These are phyloP conservation scores for Keiferia lycopersicella DNA, from an alignment of 2,888 invertebrate species.

Conservation along the genomic window DNA sequence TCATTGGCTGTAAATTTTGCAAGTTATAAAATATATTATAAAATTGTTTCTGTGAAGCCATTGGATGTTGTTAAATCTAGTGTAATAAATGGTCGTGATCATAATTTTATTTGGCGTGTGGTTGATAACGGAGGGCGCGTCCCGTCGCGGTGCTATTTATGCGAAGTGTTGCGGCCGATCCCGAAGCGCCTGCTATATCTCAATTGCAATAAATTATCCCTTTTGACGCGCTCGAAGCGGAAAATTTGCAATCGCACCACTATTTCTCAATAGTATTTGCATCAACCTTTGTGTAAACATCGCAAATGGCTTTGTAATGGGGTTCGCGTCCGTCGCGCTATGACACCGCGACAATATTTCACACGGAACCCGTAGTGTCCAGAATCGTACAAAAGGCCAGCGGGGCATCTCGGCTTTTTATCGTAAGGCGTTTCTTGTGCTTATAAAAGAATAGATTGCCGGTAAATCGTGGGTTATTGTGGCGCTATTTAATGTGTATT, in stretches of 20 bases:
- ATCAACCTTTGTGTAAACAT: slow-evolving; percentile 71
- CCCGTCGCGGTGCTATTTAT: slow-evolving; percentile 64
- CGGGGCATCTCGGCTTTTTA: slow-evolving; percentile 78
- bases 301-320: slow-evolving; percentile 75
- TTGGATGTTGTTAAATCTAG: slow-evolving; percentile 50
- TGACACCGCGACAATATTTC: slow-evolving; percentile 71
- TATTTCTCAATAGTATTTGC: slow-evolving; percentile 40
- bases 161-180: slow-evolving; percentile 62
- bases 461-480: slow-evolving; percentile 78
- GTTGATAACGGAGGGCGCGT: slow-evolving; percentile 56
- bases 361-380: slow-evolving; percentile 64
- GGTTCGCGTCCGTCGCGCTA: slow-evolving; percentile 64
- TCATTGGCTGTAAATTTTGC: slow-evolving; percentile 15
- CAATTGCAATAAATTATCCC: slow-evolving; percentile 74
- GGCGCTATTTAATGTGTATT: slow-evolving; percentile 71
- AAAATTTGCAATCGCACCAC: slow-evolving; percentile 72
- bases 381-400: slow-evolving; percentile 71
- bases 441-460: slow-evolving; percentile 78
- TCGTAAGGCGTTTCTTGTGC: slow-evolving; percentile 74
- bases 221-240: slow-evolving; percentile 73
- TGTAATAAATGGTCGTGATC: slow-evolving; percentile 63
- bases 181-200: slow-evolving; percentile 68
- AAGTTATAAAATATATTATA: slow-evolving; percentile 19
- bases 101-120: slow-evolving; percentile 66
- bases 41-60: slow-evolving; percentile 36